Percentiles rank a stretch among this genome's conserved stretches.
Evolutionary conservation across 2,888 invertebrate species (phyloP).

Genomic region (Stenichneumon culpator): DNA sequence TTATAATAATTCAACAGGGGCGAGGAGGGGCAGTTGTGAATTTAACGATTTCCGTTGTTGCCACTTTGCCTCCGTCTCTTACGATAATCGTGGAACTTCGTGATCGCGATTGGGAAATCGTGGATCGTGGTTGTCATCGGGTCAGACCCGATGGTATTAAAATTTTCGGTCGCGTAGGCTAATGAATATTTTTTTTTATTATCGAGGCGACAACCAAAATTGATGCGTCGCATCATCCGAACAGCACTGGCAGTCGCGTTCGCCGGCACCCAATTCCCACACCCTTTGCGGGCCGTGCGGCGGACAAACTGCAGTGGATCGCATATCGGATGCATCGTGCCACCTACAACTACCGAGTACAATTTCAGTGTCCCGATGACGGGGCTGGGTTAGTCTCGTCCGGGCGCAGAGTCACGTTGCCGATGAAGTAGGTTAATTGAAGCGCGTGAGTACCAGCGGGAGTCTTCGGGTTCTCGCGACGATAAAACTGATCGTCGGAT

Average conservation of each 20-base stretch:
- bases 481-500: constrained; percentile 42
- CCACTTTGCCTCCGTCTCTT: background rate
- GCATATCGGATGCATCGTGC: constrained; percentile 41
- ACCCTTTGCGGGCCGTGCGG: constrained; percentile 53
- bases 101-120: background rate
- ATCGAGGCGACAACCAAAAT: background rate
- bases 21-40: background rate
- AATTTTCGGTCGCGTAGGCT: background rate
- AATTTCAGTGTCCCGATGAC: constrained; percentile 59
- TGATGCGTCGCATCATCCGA: constrained; percentile 21
- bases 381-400: constrained; percentile 56
- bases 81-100: background rate
- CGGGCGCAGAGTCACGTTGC: constrained; percentile 50
- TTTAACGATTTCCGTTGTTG: constrained; percentile 24
- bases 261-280: constrained; percentile 61
- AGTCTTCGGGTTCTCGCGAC: constrained; percentile 59
- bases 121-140: background rate
- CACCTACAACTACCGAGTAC: constrained; percentile 49
- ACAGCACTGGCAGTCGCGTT: constrained; percentile 9
- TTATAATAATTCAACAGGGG: constrained; percentile 49
- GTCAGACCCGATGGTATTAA: background rate
- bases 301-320: constrained; percentile 41
- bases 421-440: constrained; percentile 68
- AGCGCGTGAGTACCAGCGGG: constrained; percentile 64
- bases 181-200: background rate